Evolutionary conservation across 1,140 invertebrate species (phyloP).

Genomic region (Nasonia giraulti): DNA sequence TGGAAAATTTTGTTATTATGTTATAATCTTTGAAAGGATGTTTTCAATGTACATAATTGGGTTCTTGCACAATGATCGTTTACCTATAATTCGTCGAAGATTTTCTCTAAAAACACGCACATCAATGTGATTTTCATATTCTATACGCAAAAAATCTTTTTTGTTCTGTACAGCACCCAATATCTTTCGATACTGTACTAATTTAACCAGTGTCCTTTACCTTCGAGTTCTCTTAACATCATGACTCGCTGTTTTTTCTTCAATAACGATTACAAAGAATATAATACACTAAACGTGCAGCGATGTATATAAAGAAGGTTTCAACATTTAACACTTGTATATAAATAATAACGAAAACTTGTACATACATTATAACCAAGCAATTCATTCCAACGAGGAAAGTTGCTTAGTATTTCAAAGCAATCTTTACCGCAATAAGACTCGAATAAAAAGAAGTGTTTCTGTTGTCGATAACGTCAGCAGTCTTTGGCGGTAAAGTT

Average conservation of each 20-base stretch:
- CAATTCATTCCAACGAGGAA: background rate
- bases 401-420: background rate
- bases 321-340: background rate
- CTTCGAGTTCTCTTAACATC: too few relatives aligned
- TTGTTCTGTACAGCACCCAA: background rate
- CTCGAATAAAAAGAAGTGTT: background rate
- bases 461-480: background rate
- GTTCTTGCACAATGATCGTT: background rate
- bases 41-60: slow-evolving; percentile 22
- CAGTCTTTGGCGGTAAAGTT: too few relatives aligned
- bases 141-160: too few relatives aligned
- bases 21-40: slow-evolving; percentile 12
- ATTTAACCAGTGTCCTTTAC: too few relatives aligned
- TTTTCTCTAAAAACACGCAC: background rate
- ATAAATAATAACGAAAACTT: background rate
- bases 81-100: background rate
- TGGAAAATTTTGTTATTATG: background rate
- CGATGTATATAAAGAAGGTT: background rate
- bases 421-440: background rate
- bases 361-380: background rate
- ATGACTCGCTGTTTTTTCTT: too few relatives aligned
- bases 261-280: too few relatives aligned
- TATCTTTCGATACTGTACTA: too few relatives aligned
- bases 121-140: too few relatives aligned
- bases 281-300: too few relatives aligned